A percentile compares a stretch with the other conserved stretches of the same genome.
These are phyloP conservation scores for Teleogryllus occipitalis DNA, from an alignment of 1,140 invertebrate species.

Conservation along the genomic window DNA sequence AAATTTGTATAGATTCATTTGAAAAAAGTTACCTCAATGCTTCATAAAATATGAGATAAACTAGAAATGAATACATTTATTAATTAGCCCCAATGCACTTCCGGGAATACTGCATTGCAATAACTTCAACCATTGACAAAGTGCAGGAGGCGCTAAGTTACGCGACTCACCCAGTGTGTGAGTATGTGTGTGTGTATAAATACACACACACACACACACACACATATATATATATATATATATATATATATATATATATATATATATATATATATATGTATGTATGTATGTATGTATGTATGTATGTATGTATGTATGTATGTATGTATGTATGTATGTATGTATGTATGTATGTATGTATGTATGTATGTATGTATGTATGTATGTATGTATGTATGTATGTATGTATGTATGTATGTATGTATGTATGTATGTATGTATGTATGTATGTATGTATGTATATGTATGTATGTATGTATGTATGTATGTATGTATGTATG, in stretches of 20 bases:
- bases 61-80: no score
- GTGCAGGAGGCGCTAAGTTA: no score
- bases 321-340: neutral
- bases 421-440: slow-evolving; percentile 7
- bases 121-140: no score
- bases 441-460: slow-evolving; percentile 5
- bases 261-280: neutral
- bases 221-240: neutral
- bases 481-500: slow-evolving; percentile 7
- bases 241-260: neutral
- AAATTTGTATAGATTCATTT: no score
- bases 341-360: neutral
- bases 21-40: no score
- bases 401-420: slow-evolving; percentile 6
- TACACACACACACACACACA: neutral
- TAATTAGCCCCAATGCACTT: no score
- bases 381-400: neutral
- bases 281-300: neutral
- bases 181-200: neutral
- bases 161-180: neutral
- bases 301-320: neutral
- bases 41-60: no score
- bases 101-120: no score
- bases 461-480: no score
- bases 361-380: neutral